Evolutionary conservation across 2,113 vertebrate genomes (phyloP), one percentile per base, ranked within the genome.

Genomic region (Amia ocellicauda): DNA sequence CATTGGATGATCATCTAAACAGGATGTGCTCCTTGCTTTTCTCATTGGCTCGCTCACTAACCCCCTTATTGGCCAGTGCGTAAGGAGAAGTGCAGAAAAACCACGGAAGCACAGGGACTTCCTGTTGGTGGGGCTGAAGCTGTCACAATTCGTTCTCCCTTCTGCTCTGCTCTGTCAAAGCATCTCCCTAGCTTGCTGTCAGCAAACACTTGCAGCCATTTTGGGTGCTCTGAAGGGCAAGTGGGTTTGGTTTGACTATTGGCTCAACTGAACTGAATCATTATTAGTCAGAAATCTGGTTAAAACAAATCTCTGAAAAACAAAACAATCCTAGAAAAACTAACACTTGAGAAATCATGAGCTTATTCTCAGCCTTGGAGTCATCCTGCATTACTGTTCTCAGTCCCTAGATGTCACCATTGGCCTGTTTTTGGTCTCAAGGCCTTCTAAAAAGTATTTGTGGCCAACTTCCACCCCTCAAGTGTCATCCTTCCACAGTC

Each of bases 371-470:
- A 36, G 31, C 5, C 11, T 36, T 36, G 31, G 31, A 11, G 31
- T 11, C 11, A 36, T 36, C 13, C n/a, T 14, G 27, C 26, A 57
- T 23, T 57, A 17, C 53, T 31, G 19, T 26, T 9, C 40, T 10
- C n/a, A 28, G 27, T 53, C 63, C 20, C 53, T 57, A 64, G 63
- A 31, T 64, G 63, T 58, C 63, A 64, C 24, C 26, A 27, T 47
- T 27, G 14, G 26, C 53, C 42, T 28, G 22, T 17, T 29, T 28
- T 31, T n/a, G n/a, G n/a, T n/a, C n/a, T n/a, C n/a, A n/a, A n/a
- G n/a, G n/a, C n/a, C n/a, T n/a, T 45, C 20, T 19, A 11, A 17
- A 13, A 14, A 22, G 41, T 31, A n/a, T 19, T 53, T 43, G 40
- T 55, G 51, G 40, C 10, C 3, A 24, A 14, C 17, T 10, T 42